Percentiles rank a stretch among this genome's conserved stretches.
phyloP scores from a whole-genome alignment of 2,113 vertebrate genomes.

The Tichodroma muraria region DNA sequence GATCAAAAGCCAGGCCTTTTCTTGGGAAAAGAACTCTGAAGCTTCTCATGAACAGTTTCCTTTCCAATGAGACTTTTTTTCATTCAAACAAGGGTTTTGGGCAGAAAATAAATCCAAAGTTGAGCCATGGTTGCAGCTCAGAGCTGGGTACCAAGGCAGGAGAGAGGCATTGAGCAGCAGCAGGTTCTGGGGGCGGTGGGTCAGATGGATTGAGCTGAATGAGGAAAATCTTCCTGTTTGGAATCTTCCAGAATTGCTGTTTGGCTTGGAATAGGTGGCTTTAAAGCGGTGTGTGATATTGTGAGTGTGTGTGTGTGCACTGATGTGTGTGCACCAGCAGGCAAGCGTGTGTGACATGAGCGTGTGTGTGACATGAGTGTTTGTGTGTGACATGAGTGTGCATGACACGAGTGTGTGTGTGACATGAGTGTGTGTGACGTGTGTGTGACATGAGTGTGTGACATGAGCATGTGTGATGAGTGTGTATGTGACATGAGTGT shows the following conservation, averaged over 20 bases:
- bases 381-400: not conserved
- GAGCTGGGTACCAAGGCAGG: not conserved
- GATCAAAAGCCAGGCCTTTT: not conserved
- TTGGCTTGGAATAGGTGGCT: not conserved
- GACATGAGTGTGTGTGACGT: too few species aligned
- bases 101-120: not conserved
- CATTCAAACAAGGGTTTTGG: not conserved
- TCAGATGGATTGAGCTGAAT: not conserved
- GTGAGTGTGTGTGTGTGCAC: not conserved
- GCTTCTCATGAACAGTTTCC: not conserved
- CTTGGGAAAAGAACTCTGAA: not conserved
- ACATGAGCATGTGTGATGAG: too few species aligned
- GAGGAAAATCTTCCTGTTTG: not conserved
- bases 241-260: not conserved
- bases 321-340: not conserved
- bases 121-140: not conserved
- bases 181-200: too few species aligned
- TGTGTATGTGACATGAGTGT: too few species aligned
- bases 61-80: not conserved
- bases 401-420: not conserved
- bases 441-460: too few species aligned
- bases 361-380: not conserved
- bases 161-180: not conserved
- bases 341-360: not conserved
- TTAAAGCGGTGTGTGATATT: not conserved